Evolutionary conservation across 2,797 vertebrate species (phyloP), one percentile per base, ranked within the genome.

Genomic region (Trichosurus vulpecula): DNA sequence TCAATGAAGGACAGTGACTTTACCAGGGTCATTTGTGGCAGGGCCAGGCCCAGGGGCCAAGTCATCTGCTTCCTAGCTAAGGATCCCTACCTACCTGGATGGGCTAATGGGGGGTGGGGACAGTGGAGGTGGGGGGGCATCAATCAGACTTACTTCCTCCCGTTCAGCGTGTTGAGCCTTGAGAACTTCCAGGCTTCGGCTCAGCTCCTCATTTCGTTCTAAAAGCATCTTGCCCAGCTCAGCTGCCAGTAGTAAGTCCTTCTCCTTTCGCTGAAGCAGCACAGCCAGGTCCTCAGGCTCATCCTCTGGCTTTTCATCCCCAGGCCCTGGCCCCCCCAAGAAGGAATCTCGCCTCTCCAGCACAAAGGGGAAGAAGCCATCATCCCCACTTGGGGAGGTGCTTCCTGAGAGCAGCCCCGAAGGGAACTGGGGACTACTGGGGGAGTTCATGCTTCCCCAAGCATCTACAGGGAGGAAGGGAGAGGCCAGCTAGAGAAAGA

Each of bases 211-310:
- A 0, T 98, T 98, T 30, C 97, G 97, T 22, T 98, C 98, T 96
- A 98, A 97, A 0, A 98, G 98, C 96, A 98, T 98, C 96, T 98
- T 98, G 55, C 98, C 98, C 0, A 98, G 97, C 54, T 98, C 98
- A 0, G 98, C 98, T 0, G 98, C 98, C 96, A 98, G 58, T 11
- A 98, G 96, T 92, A 98, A 66, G 92, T 98, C 98, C 52, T 98
- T 98, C 91, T 98, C 98, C 94, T 98, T 98, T 89, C 98, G 98
- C 94, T 98, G 98, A 93, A 98, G 97, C 58, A 97, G 97, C 91
- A 98, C 92, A 41, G 93, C 96, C 93, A 98, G 94, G 94, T 98
- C 98, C 27, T 97, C 97, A 0, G 97, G 96, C 31, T 98, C 98
- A 87, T 87, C 74, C 4, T 96, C 94, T 53, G 19, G 55, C 53